Evolutionary conservation across 1,140 invertebrate genomes (phyloP).

Genomic region (Drosophila prosaltans): DNA sequence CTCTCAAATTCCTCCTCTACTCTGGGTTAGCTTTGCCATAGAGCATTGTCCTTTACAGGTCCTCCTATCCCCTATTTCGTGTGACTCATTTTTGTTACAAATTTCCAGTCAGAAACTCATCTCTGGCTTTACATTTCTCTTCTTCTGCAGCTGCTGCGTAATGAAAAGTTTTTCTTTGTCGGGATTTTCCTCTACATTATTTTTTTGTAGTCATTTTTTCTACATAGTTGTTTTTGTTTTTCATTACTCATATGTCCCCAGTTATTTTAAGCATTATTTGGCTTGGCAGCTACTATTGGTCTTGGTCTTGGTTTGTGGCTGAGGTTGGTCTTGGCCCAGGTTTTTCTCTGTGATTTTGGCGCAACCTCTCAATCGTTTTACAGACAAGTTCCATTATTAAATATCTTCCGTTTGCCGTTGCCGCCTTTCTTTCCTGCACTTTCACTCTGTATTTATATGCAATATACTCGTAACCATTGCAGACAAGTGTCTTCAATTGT

Average conservation of each 20-base stretch:
- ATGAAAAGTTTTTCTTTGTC: conserved; percentile 80
- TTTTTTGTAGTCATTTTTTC: conserved; percentile 13
- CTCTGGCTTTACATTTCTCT: conserved; percentile 52
- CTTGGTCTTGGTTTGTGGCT: conserved; percentile 25
- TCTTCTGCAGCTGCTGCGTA: conserved; percentile 45
- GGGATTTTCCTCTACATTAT: conserved; percentile 36
- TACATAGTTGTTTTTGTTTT: conserved; percentile 44
- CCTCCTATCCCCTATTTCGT: conserved; percentile 30
- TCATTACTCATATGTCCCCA: conserved; percentile 73
- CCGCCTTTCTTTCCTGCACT: conserved; percentile 33
- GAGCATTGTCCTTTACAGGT: conserved; percentile 35
- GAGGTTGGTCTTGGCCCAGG: conserved; percentile 15
- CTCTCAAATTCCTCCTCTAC: background rate
- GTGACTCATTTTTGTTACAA: conserved; percentile 39
- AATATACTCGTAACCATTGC: background rate
- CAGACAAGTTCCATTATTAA: conserved; percentile 51
- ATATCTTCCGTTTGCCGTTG: conserved; percentile 40
- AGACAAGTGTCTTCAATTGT: conserved; percentile 53
- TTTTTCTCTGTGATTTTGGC: background rate
- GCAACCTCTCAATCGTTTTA: background rate
- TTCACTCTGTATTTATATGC: conserved; percentile 47
- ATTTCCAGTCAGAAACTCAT: conserved; percentile 51
- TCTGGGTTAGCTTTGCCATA: conserved; percentile 29
- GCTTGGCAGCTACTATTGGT: conserved; percentile 50
- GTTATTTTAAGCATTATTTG: conserved; percentile 39